Evolutionary conservation across 2,113 vertebrate species (phyloP), one percentile per base, ranked within the genome.

Genomic region (Vicugna pacos): DNA sequence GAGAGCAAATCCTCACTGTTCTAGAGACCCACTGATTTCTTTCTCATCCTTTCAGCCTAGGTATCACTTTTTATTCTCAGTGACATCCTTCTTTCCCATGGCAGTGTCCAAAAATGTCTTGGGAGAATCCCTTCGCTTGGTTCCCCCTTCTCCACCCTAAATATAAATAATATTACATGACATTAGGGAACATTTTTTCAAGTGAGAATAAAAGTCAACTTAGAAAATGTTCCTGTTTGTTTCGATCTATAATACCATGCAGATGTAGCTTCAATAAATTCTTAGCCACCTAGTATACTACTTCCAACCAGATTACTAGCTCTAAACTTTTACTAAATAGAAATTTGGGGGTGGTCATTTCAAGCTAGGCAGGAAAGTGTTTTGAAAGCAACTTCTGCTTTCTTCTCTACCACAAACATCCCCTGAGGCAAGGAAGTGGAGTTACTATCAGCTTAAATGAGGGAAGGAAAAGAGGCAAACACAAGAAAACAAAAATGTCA

Each of bases 331-430:
- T 70, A 84, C 81, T 65, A 82, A 96, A 80, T 60, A 83, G 83
- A 94, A 87, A 94, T 90, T 84, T 65, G 28, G 67, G 62, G 64
- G 56, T 48, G 56, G 64, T 65, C 54, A 84, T 82, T 92, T 96
- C 69, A 96, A 92, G 52, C 5, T 67, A 93, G 94, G 80, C 94
- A 96, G 83, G 89, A 96, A 97, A 79, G 54, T 77, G 42, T 97
- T 96, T 96, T 96, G 93, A 97, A 96, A 98, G 92, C 76, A 95
- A 96, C 94, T 97, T 98, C 95, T 96, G 93, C 84, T 97, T 97
- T 96, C 88, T 93, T 72, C 14, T 38, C 30, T 38, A 46, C 22
- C 69, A 81, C 96, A 96, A 93, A 97, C 42, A 73, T 62, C 64
- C 93, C 58, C 94, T 64, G 35, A 92, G 50, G 28, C 67, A 92